Evolutionary conservation across 2,797 vertebrate species (phyloP).

Genomic region (Semaprochilodus insignis): DNA sequence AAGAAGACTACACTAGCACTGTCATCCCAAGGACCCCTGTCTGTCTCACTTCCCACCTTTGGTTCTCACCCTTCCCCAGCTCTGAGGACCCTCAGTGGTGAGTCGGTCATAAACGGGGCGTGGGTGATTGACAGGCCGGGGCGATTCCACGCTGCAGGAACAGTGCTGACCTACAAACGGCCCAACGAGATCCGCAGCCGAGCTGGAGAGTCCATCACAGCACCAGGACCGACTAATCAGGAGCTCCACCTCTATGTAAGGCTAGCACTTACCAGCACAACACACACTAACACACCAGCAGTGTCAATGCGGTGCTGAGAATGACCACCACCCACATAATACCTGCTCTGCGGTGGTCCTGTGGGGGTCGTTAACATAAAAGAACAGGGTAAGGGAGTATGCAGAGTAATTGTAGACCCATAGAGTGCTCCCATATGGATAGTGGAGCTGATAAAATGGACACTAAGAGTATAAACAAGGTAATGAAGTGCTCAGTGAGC

Average conservation of each 20-base stretch:
- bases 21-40: neutral
- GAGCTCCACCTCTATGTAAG: slow-evolving; percentile 55
- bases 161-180: slow-evolving; percentile 73
- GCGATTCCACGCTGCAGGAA: slow-evolving; percentile 70
- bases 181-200: slow-evolving; percentile 81
- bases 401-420: too few species aligned
- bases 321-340: too few species aligned
- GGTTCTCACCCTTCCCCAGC: slow-evolving; percentile 64
- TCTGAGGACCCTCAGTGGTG: slow-evolving; percentile 67
- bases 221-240: slow-evolving; percentile 66
- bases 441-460: too few species aligned
- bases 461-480: too few species aligned
- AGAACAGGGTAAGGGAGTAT: too few species aligned
- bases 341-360: too few species aligned
- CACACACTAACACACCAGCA: too few species aligned
- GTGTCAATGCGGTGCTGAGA: too few species aligned
- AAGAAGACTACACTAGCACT: too few species aligned
- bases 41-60: neutral
- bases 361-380: too few species aligned
- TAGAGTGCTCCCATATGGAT: too few species aligned
- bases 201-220: slow-evolving; percentile 77
- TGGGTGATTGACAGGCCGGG: slow-evolving; percentile 81
- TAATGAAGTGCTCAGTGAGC: too few species aligned
- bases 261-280: neutral
- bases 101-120: slow-evolving; percentile 78